These are phyloP conservation scores for Cataglyphis altisquamis DNA, from an alignment of 2,888 invertebrate genomes.

Conservation along the genomic window DNA sequence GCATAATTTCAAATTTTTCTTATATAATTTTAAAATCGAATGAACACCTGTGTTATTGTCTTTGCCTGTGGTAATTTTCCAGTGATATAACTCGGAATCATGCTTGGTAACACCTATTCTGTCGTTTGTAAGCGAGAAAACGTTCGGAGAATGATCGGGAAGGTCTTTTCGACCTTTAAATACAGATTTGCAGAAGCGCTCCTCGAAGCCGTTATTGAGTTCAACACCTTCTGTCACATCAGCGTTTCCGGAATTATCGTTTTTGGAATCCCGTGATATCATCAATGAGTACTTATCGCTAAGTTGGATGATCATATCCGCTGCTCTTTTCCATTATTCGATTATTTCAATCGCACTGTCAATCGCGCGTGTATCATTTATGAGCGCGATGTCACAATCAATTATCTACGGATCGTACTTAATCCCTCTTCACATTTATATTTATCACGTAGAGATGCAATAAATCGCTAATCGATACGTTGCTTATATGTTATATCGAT, in stretches of 20 bases:
- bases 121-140: conserved; percentile 22
- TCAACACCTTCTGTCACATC: conserved; percentile 51
- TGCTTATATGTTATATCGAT: neutral
- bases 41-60: conserved; percentile 19
- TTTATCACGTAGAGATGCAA: conserved; percentile 9
- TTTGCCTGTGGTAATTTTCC: conserved; percentile 14
- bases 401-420: conserved; percentile 31
- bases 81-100: conserved; percentile 25
- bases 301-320: conserved; percentile 76
- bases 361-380: conserved; percentile 23
- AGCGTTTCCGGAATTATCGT: conserved; percentile 40
- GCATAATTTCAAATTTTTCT: neutral
- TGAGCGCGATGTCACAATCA: conserved; percentile 32
- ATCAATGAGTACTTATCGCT: conserved; percentile 67
- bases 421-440: neutral
- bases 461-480: conserved; percentile 26
- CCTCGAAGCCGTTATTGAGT: conserved; percentile 52
- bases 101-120: conserved; percentile 33
- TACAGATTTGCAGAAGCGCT: conserved; percentile 35
- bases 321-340: conserved; percentile 73
- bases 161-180: conserved; percentile 45
- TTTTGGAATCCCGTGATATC: conserved; percentile 62
- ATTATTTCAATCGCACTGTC: conserved; percentile 47
- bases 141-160: conserved; percentile 19
- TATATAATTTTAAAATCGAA: neutral